These are phyloP conservation scores for Drosophila biarmipes DNA, from an alignment of 1,140 invertebrate species.

Conservation along the genomic window DNA sequence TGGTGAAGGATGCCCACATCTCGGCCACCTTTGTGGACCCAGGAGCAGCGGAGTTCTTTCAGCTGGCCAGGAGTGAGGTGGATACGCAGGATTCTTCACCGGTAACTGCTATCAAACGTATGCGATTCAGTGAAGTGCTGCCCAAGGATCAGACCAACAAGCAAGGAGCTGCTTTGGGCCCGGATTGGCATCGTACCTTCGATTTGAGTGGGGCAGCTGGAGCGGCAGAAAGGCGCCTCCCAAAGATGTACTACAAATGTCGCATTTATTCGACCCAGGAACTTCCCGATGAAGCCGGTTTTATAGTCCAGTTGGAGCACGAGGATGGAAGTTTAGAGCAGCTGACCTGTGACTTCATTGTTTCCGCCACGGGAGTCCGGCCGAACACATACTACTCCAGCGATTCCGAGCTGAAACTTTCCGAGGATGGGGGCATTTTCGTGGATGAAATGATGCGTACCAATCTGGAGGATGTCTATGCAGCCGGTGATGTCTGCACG, in stretches of 20 bases:
- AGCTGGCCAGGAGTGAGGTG: slow-evolving; percentile 63
- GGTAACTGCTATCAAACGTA: slow-evolving; percentile 86
- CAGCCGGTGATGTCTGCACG: slow-evolving; percentile 97
- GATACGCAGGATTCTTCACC: not conserved
- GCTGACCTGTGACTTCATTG: slow-evolving; percentile 93
- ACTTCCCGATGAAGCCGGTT: not conserved
- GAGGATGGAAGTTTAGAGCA: slow-evolving; percentile 44
- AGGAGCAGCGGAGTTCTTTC: slow-evolving; percentile 97
- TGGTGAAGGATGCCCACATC: slow-evolving; percentile 96
- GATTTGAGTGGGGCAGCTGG: slow-evolving; percentile 86
- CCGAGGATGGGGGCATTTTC: slow-evolving; percentile 90
- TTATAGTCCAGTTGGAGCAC: slow-evolving; percentile 46
- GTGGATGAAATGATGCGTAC: slow-evolving; percentile 96
- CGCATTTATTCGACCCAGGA: slow-evolving; percentile 29
- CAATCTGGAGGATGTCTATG: slow-evolving; percentile 92
- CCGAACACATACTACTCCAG: slow-evolving; percentile 88
- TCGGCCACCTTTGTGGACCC: slow-evolving; percentile 97
- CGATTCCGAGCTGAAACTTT: slow-evolving; percentile 86
- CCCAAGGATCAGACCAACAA: slow-evolving; percentile 70
- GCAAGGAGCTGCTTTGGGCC: slow-evolving; percentile 94
- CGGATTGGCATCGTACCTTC: slow-evolving; percentile 95
- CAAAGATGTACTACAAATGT: slow-evolving; percentile 59
- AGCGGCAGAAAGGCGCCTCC: slow-evolving; percentile 7
- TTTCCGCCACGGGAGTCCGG: slow-evolving; percentile 97
- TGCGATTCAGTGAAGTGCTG: slow-evolving; percentile 87